Evolutionary conservation across 2,888 invertebrate genomes (phyloP).

Genomic region (Ganaspis brasiliensis): DNA sequence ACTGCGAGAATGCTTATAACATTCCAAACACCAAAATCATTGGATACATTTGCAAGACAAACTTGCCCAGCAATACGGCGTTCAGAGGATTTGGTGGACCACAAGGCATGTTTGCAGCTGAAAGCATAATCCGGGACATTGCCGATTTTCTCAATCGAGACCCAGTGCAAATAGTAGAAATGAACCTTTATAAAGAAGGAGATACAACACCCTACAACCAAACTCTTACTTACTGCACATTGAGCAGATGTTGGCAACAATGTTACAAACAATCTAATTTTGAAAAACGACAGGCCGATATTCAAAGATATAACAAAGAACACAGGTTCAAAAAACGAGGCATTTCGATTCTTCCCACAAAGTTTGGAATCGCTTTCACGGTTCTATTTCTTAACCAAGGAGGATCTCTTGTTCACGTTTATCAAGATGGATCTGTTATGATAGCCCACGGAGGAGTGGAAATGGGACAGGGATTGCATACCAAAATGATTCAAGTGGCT

Average conservation of each 20-base stretch:
- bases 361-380: constrained; percentile 92
- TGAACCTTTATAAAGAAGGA: constrained; percentile 92
- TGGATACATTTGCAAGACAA: constrained; percentile 92
- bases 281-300: constrained; percentile 82
- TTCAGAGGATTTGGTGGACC: constrained; percentile 96
- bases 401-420: constrained; percentile 93
- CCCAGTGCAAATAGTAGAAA: constrained; percentile 80
- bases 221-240: constrained; percentile 86
- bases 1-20: constrained; percentile 91
- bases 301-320: constrained; percentile 87
- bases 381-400: constrained; percentile 90
- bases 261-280: constrained; percentile 87
- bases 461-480: constrained; percentile 98
- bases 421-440: constrained; percentile 93
- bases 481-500: constrained; percentile 97
- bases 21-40: constrained; percentile 88
- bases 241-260: constrained; percentile 89
- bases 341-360: constrained; percentile 90
- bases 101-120: constrained; percentile 94
- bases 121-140: constrained; percentile 89
- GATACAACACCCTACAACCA: constrained; percentile 90
- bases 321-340: constrained; percentile 95
- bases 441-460: constrained; percentile 96
- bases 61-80: constrained; percentile 95
- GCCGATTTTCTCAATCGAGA: constrained; percentile 87